Conservation (phyloP, 2,113 vertebrate species). For the Regulus satrapa region DNA sequence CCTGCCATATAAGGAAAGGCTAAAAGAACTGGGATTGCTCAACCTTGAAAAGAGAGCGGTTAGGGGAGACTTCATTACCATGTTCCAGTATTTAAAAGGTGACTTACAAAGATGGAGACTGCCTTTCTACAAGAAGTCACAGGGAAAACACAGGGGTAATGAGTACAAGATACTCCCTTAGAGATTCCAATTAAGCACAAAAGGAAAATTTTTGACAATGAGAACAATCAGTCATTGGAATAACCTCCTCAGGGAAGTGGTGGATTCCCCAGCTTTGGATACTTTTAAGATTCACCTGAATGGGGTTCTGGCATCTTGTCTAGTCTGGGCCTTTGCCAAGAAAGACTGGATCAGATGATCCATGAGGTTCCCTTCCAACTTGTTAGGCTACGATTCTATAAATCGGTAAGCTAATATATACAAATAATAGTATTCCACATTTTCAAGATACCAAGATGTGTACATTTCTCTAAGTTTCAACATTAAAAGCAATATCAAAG, state of each 20-base stretch:
- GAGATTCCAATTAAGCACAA: neutral
- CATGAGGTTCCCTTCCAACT: neutral
- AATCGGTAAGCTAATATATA: neutral
- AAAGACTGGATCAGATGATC: neutral
- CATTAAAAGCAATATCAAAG: neutral
- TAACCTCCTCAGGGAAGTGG: rapidly evolving
- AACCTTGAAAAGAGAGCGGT: neutral
- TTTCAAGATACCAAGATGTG: neutral
- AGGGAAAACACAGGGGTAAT: neutral
- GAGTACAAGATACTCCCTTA: neutral
- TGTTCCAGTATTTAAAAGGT: neutral
- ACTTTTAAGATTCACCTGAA: neutral
- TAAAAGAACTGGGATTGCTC: neutral
- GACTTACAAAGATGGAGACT: neutral
- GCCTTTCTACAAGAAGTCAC: neutral
- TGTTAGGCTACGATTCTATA: neutral
- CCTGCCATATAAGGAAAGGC: neutral
- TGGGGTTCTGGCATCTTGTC: neutral
- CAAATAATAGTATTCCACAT: neutral
- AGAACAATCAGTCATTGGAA: neutral
- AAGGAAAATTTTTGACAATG: neutral
- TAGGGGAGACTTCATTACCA: neutral
- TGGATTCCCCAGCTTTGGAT: neutral
- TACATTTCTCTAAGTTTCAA: neutral
- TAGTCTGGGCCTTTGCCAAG: neutral